A percentile compares a stretch with the other conserved stretches of the same genome.
These are phyloP conservation scores for Triplophysa yarkandensis DNA, from an alignment of 2,797 vertebrate genomes.

Conservation along the genomic window DNA sequence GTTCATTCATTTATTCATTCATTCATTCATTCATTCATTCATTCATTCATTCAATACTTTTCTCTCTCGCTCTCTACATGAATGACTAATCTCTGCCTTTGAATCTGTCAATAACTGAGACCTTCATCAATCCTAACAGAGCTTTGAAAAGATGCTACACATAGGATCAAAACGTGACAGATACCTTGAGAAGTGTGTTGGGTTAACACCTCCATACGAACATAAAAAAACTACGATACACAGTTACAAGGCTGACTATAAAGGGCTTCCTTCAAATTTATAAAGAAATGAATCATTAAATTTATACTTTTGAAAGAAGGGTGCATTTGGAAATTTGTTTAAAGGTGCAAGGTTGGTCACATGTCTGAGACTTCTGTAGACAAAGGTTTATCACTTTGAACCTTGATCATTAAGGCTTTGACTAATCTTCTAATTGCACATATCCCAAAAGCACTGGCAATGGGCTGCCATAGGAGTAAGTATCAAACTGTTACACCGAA, in stretches of 20 bases:
- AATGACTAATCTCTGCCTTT: constrained; percentile 63
- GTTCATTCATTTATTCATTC: background rate
- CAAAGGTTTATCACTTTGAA: constrained; percentile 33
- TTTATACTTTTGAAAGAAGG: constrained; percentile 18
- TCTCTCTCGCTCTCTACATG: background rate
- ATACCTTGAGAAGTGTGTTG: constrained; percentile 63
- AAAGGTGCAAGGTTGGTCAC: background rate
- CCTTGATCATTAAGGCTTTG: constrained; percentile 18
- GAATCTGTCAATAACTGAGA: constrained; percentile 69
- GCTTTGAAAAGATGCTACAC: constrained; percentile 74
- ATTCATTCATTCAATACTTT: background rate
- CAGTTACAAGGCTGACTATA: constrained; percentile 25
- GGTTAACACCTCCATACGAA: constrained; percentile 41
- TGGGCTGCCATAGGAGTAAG: constrained; percentile 5
- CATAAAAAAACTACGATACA: constrained; percentile 35
- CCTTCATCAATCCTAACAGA: constrained; percentile 61
- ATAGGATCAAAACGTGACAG: constrained; percentile 73
- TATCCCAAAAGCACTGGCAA: constrained; percentile 15
- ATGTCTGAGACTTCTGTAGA: background rate
- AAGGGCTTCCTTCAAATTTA: constrained; percentile 20
- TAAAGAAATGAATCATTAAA: background rate
- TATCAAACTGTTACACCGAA: constrained; percentile 1
- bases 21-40: no score
- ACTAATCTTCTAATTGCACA: constrained; percentile 40
- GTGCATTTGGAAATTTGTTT: constrained; percentile 7